phyloP scores from a whole-genome alignment of 1,140 invertebrate species.

The Cataglyphis hispanica region DNA sequence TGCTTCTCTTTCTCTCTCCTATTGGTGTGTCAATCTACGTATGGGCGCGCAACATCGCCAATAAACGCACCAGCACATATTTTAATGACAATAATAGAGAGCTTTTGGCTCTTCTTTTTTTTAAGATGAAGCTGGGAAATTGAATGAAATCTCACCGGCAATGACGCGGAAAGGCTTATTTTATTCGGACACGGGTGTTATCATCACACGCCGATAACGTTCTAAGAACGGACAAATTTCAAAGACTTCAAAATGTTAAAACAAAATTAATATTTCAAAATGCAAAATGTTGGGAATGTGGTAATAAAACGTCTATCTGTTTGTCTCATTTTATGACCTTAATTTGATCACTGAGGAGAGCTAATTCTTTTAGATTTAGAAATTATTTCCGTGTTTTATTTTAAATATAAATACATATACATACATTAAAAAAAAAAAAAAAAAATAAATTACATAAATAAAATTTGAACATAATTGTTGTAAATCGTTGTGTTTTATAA shows the following conservation, averaged over 20 bases:
- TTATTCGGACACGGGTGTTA: conserved; percentile 18
- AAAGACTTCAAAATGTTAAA: neutral
- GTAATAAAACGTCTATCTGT: neutral
- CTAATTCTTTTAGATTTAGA: neutral
- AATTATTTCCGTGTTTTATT: neutral
- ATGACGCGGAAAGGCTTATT: conserved; percentile 33
- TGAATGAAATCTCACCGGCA: conserved; percentile 45
- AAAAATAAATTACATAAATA: neutral
- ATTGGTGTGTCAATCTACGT: neutral
- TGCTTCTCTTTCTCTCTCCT: neutral
- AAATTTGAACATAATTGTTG: neutral
- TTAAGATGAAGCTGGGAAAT: conserved; percentile 44
- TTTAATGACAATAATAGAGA: conserved; percentile 76
- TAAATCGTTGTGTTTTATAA: conserved; percentile 18
- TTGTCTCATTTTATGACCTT: neutral
- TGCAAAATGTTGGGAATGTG: neutral
- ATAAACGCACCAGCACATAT: conserved; percentile 64
- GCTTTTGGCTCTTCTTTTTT: conserved; percentile 13
- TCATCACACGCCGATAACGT: neutral
- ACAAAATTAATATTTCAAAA: conserved; percentile 16
- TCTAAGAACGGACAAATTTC: neutral
- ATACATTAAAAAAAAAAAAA: neutral
- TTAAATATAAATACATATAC: neutral
- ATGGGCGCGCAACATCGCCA: neutral
- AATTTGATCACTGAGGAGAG: neutral